Conservation (phyloP, 2,113 vertebrate species). For the Salvelinus sp. region DNA sequence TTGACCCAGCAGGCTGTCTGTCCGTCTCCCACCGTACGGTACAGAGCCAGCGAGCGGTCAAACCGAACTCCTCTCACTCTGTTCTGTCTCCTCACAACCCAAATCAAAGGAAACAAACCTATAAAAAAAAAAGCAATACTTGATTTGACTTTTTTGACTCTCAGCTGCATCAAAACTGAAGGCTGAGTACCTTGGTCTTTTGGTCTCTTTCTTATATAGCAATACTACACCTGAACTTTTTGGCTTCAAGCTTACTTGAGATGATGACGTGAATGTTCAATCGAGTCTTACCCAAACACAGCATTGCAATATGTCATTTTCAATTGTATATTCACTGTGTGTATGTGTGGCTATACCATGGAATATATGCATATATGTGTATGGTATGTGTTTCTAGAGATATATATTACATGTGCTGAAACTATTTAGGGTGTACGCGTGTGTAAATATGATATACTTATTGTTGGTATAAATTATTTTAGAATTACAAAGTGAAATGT, state of each 20-base stretch:
- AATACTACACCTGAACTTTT: slow-evolving; percentile 74
- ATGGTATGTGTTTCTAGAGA: slow-evolving; percentile 75
- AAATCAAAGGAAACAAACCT: slow-evolving; percentile 53
- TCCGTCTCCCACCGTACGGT: slow-evolving; percentile 22
- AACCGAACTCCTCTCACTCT: slow-evolving; percentile 40
- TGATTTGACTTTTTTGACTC: slow-evolving; percentile 52
- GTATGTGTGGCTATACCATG: slow-evolving; percentile 72
- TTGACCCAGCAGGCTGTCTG: slow-evolving; percentile 20
- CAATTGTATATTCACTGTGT: slow-evolving; percentile 76
- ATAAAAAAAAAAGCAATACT: slow-evolving; percentile 76
- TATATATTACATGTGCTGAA: slow-evolving; percentile 68
- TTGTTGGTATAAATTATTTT: slow-evolving; percentile 82
- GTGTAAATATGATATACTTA: slow-evolving; percentile 76
- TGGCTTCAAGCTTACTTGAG: slow-evolving; percentile 72
- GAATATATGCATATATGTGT: slow-evolving; percentile 71
- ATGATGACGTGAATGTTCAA: slow-evolving; percentile 74
- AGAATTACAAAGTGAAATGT: slow-evolving; percentile 72
- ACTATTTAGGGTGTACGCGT: slow-evolving; percentile 73
- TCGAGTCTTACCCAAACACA: slow-evolving; percentile 63
- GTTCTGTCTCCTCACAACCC: slow-evolving; percentile 20
- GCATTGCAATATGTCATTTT: slow-evolving; percentile 74
- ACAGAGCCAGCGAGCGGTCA: slow-evolving; percentile 36
- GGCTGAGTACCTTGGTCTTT: slow-evolving; percentile 47
- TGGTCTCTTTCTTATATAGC: slow-evolving; percentile 73
- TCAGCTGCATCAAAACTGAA: slow-evolving; percentile 49